Evolutionary conservation across 1,140 invertebrate species (phyloP).

Genomic region (Sycophaga agraensis): DNA sequence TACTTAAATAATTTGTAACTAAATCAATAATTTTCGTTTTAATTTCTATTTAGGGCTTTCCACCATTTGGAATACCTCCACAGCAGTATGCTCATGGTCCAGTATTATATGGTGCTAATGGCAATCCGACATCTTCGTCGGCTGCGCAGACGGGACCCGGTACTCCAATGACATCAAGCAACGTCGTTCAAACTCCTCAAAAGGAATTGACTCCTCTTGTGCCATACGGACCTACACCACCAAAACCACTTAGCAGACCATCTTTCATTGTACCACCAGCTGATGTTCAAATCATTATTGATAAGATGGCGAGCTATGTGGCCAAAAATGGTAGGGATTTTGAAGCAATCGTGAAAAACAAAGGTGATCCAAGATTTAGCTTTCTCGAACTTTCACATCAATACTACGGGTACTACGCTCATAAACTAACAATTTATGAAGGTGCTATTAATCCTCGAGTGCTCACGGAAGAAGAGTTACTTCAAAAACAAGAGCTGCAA

Average conservation of each 20-base stretch:
- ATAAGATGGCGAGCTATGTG: constrained; percentile 95
- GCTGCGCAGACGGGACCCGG: constrained; percentile 28
- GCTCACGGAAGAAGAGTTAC: constrained; percentile 51
- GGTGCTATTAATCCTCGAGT: constrained; percentile 51
- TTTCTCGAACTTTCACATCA: constrained; percentile 75
- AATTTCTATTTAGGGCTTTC: constrained; percentile 38
- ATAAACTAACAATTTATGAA: constrained; percentile 60
- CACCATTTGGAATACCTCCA: constrained; percentile 43
- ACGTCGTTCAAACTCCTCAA: constrained; percentile 15
- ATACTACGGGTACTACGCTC: constrained; percentile 76
- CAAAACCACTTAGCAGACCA: constrained; percentile 52
- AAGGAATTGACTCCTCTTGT: constrained; percentile 47
- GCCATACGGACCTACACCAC: constrained; percentile 50
- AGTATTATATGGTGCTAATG: constrained; percentile 50
- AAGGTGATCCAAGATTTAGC: constrained; percentile 82
- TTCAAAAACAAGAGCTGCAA: constrained; percentile 53
- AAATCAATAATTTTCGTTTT: neutral
- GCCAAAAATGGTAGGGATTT: constrained; percentile 92
- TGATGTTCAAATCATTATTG: constrained; percentile 84
- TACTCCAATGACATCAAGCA: constrained; percentile 9
- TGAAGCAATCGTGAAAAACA: constrained; percentile 82
- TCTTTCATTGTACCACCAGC: constrained; percentile 69
- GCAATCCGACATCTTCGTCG: constrained; percentile 30
- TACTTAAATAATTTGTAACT: neutral
- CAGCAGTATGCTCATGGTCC: constrained; percentile 55